These are phyloP conservation scores for Phoeniculus purpureus DNA, from an alignment of 2,797 vertebrate species.

Conservation along the genomic window DNA sequence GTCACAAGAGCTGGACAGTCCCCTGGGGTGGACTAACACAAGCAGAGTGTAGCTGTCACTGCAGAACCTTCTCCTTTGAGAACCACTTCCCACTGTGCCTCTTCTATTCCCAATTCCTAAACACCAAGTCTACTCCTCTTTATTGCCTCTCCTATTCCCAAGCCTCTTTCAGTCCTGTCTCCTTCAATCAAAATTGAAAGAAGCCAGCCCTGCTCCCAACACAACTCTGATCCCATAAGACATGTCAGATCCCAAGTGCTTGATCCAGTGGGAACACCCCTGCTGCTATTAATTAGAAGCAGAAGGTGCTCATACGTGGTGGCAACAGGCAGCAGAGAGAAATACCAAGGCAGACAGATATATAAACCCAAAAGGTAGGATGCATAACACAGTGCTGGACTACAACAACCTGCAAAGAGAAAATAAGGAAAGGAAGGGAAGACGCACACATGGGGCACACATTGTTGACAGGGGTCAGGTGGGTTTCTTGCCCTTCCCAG, in stretches of 20 bases:
- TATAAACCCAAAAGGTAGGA: not conserved
- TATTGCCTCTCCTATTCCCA: not conserved
- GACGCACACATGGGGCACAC: not conserved
- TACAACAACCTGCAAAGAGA: not conserved
- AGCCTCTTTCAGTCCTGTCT: not conserved
- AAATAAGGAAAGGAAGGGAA: not conserved
- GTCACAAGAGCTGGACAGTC: not conserved
- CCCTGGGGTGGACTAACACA: not conserved
- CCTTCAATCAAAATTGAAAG: not conserved
- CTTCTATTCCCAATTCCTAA: not conserved
- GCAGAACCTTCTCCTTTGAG: not conserved
- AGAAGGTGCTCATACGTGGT: constrained; percentile 20
- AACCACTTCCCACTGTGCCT: not conserved
- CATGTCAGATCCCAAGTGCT: not conserved
- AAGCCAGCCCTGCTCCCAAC: not conserved
- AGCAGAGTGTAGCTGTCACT: not conserved
- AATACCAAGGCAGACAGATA: not conserved
- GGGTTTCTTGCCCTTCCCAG: not conserved
- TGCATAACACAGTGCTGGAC: not conserved
- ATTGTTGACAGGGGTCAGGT: constrained; percentile 37
- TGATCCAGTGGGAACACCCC: not conserved
- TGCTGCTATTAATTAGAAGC: constrained; percentile 10
- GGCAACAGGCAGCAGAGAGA: constrained; percentile 23
- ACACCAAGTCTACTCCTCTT: not conserved
- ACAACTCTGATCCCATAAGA: not conserved